Conservation (phyloP, 2,113 vertebrate species). For the Phasianus colchicus region DNA sequence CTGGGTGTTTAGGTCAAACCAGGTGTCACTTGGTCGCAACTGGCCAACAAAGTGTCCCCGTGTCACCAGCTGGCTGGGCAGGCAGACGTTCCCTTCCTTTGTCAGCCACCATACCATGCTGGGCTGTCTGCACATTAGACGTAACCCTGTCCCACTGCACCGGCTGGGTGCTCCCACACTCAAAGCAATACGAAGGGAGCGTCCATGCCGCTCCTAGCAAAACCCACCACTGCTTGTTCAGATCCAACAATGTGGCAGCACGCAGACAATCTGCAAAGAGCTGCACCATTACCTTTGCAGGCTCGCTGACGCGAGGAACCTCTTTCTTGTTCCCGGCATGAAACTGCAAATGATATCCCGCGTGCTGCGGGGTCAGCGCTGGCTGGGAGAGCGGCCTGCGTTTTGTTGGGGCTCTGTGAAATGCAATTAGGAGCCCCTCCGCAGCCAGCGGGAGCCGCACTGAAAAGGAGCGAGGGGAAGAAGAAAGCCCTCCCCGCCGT, state of each 20-base stretch:
- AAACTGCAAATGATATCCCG: constrained; percentile 3
- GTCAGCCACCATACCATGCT: not conserved
- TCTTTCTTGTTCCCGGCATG: constrained; percentile 56
- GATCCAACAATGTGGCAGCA: accelerated
- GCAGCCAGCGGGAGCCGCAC: constrained; percentile 68
- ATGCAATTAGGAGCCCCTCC: constrained; percentile 82
- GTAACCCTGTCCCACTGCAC: accelerated
- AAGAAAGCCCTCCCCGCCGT: constrained; percentile 78
- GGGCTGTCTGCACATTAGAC: accelerated
- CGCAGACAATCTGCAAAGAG: not conserved
- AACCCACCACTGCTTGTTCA: accelerated
- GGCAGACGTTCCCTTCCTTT: not conserved
- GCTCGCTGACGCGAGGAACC: not conserved
- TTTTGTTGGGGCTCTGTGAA: constrained; percentile 80
- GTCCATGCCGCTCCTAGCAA: accelerated
- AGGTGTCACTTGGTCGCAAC: not conserved
- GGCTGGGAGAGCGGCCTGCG: constrained; percentile 75
- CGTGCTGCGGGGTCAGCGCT: constrained; percentile 48
- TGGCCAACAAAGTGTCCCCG: not conserved
- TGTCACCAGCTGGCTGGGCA: not conserved
- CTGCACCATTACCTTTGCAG: not conserved
- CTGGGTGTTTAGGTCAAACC: not conserved
- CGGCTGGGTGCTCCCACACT: accelerated
- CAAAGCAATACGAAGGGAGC: not conserved
- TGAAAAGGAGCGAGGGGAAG: constrained; percentile 41